A percentile compares a stretch with the other conserved stretches of the same genome.
These are phyloP conservation scores for Drosophila greeni DNA, from an alignment of 2,888 invertebrate genomes.

Conservation along the genomic window DNA sequence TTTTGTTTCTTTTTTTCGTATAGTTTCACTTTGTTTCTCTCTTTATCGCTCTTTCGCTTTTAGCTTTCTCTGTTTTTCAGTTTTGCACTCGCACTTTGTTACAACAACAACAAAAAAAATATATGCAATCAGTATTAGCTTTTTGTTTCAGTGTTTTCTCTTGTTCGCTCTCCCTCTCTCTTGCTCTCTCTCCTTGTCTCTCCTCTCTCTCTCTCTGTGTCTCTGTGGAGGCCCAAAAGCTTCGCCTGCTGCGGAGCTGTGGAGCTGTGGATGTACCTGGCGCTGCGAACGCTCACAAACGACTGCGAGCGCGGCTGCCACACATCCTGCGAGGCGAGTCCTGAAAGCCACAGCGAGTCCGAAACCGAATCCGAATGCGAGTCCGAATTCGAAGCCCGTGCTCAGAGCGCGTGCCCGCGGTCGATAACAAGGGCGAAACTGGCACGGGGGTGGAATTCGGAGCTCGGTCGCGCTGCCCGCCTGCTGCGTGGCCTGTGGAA, in stretches of 20 bases:
- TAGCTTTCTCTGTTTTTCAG: conserved; percentile 43
- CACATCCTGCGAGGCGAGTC: conserved; percentile 42
- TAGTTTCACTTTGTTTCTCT: conserved; percentile 28
- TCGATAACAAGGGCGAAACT: conserved; percentile 62
- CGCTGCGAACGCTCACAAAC: conserved; percentile 73
- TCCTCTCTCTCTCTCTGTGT: not conserved
- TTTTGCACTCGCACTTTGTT: conserved; percentile 53
- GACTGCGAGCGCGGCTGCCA: conserved; percentile 61
- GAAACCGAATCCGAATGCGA: conserved; percentile 33
- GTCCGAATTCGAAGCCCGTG: conserved; percentile 27
- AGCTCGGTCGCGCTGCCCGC: conserved; percentile 2
- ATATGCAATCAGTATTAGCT: conserved; percentile 8
- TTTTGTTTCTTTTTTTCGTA: not conserved
- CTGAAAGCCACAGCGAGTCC: conserved; percentile 9
- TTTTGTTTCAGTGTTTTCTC: conserved; percentile 54
- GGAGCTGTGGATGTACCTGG: conserved; percentile 58
- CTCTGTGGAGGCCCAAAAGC: too few relatives aligned
- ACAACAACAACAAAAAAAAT: conserved; percentile 54
- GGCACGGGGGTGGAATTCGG: conserved; percentile 41
- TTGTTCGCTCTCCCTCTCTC: not conserved
- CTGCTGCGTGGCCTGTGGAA: conserved; percentile 28
- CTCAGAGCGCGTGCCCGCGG: conserved; percentile 46
- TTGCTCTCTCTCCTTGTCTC: not conserved
- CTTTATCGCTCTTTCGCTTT: conserved; percentile 23
- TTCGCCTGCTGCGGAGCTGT: conserved; percentile 12